Percentiles rank a stretch among this genome's conserved stretches.
Conservation (phyloP, 2,888 invertebrate species). For the Platerodrilus igneus region DNA sequence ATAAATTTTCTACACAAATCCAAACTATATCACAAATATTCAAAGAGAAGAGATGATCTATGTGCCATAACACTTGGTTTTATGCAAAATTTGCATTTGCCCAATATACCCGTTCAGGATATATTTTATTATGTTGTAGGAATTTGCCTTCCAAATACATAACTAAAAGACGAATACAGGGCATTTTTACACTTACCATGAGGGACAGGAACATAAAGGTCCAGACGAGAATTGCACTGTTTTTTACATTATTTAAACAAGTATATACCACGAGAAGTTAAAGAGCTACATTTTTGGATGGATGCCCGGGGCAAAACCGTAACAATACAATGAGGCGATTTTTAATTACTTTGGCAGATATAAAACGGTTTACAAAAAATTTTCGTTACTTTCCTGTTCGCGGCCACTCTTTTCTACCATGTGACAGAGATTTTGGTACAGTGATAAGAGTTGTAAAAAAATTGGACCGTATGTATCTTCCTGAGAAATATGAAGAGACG, state of each 20-base stretch:
- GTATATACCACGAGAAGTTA: constrained; percentile 15
- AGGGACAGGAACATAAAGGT: constrained; percentile 24
- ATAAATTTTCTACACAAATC: constrained; percentile 27
- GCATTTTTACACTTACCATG: constrained; percentile 24
- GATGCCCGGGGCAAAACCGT: constrained; percentile 26
- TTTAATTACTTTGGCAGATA: constrained; percentile 19
- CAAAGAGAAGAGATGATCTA: constrained; percentile 15
- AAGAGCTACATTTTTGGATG: constrained; percentile 26
- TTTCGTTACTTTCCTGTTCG: constrained; percentile 23
- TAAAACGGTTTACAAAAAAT: constrained; percentile 21
- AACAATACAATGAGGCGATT: constrained; percentile 24
- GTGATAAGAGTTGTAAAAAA: constrained; percentile 21
- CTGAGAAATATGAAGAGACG: constrained; percentile 3
- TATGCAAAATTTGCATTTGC: constrained; percentile 31
- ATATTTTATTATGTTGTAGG: constrained; percentile 28
- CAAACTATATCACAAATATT: constrained; percentile 19
- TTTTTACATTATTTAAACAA: constrained; percentile 22
- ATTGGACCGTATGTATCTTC: constrained; percentile 13
- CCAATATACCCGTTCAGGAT: constrained; percentile 28
- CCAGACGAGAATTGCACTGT: constrained; percentile 26
- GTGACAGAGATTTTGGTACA: constrained; percentile 26
- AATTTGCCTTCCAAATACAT: constrained; percentile 23
- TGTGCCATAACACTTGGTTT: constrained; percentile 26
- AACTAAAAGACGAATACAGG: constrained; percentile 15
- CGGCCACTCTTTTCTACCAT: constrained; percentile 26